These are phyloP conservation scores for Agelaius tricolor DNA, from an alignment of 2,113 vertebrate genomes.

Conservation along the genomic window DNA sequence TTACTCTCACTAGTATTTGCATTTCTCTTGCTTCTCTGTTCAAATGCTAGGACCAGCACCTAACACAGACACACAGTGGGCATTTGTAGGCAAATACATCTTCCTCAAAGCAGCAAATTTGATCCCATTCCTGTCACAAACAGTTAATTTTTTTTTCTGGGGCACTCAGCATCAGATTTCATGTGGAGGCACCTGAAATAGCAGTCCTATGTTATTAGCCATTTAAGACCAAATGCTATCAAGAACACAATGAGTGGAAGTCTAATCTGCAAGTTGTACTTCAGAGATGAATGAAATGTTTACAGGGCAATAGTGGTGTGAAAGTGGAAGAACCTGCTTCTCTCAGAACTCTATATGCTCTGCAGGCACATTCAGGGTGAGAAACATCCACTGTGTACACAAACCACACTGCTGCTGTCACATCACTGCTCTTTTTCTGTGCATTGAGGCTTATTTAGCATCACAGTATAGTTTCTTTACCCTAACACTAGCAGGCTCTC, in stretches of 20 bases:
- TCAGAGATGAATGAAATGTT: conserved; percentile 30
- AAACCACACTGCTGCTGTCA: neutral
- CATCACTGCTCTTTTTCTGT: neutral
- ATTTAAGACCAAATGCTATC: conserved; percentile 9
- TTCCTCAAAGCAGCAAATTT: neutral
- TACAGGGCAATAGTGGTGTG: neutral
- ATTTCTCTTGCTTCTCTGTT: neutral
- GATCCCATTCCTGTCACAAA: conserved; percentile 4
- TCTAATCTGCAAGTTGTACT: neutral
- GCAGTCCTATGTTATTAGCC: conserved; percentile 22
- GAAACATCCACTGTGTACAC: neutral
- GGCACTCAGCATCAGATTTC: conserved; percentile 25
- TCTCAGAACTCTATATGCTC: neutral
- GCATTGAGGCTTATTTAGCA: neutral
- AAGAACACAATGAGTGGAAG: conserved; percentile 20
- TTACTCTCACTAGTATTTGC: neutral
- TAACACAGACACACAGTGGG: neutral
- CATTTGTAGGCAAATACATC: neutral
- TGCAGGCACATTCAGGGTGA: neutral
- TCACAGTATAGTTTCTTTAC: neutral
- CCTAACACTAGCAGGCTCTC: neutral
- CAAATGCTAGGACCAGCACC: neutral
- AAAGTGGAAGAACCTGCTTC: conserved; percentile 52
- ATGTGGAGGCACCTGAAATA: conserved; percentile 17
- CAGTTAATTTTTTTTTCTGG: neutral